Percentiles rank a stretch among this genome's conserved stretches.
These are phyloP conservation scores for Agrochola macilenta DNA, from an alignment of 2,888 invertebrate species.

Conservation along the genomic window DNA sequence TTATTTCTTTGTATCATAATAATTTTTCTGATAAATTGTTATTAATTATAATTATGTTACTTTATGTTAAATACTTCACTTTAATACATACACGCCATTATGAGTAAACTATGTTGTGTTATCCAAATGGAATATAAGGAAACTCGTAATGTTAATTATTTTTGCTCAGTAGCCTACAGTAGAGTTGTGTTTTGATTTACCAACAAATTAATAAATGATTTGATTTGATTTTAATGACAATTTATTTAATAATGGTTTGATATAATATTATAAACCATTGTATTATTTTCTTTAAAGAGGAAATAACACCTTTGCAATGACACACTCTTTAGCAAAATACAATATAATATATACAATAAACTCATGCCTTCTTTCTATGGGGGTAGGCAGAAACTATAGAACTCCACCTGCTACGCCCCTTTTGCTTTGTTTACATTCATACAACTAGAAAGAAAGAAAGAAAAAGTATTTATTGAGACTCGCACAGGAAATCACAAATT, in stretches of 20 bases:
- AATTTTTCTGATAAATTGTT: background rate
- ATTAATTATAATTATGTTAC: background rate
- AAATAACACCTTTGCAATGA: slow-evolving; percentile 10
- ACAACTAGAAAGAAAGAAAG: too few species aligned
- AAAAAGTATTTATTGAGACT: too few species aligned
- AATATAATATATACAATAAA: too few species aligned
- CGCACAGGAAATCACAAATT: too few species aligned
- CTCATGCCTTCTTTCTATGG: too few species aligned
- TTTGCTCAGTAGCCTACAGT: background rate
- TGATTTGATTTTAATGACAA: too few species aligned
- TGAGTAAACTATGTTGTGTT: background rate
- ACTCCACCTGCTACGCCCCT: too few species aligned
- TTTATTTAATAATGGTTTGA: background rate
- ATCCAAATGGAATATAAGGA: background rate
- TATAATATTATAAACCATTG: background rate
- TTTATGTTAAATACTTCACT: background rate
- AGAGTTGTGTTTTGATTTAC: background rate
- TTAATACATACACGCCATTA: background rate
- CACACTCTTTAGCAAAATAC: background rate
- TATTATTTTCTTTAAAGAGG: slow-evolving; percentile 12
- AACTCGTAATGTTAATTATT: background rate
- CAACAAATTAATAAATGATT: too few species aligned
- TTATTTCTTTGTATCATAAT: background rate
- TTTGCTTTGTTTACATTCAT: too few species aligned
- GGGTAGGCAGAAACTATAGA: too few species aligned